Conservation (phyloP, 2,797 vertebrate genomes). For the Pseudocheirus occidentalis region DNA sequence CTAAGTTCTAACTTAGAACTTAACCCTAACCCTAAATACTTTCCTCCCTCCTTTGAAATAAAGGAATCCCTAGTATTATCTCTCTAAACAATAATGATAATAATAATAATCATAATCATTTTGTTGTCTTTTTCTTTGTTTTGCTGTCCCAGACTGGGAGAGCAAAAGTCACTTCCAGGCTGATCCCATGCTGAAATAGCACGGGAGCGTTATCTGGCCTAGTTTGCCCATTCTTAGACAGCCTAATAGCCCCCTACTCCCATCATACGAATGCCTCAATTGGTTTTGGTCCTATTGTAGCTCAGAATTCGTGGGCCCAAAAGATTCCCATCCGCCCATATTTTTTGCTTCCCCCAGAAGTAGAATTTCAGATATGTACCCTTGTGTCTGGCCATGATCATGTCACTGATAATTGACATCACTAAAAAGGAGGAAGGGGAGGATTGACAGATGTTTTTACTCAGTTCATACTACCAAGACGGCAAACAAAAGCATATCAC, state of each 20-base stretch:
- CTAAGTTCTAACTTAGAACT: too few relatives aligned
- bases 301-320: neutral
- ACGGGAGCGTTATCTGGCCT: too few relatives aligned
- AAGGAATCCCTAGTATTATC: neutral
- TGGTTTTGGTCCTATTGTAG: neutral
- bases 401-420: neutral
- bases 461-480: neutral
- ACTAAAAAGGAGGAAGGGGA: neutral
- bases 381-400: neutral
- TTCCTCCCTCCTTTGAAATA: neutral
- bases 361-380: neutral
- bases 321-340: neutral
- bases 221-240: too few relatives aligned
- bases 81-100: neutral
- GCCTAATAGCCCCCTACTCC: neutral
- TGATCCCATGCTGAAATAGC: too few relatives aligned
- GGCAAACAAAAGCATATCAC: too few relatives aligned
- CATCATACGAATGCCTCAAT: neutral
- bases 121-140: neutral
- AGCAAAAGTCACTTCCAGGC: neutral
- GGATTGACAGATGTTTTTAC: neutral
- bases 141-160: conserved; percentile 49
- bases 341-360: neutral
- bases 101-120: neutral
- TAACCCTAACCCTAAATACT: neutral